A percentile compares a stretch with the other conserved stretches of the same genome.
Conservation (phyloP, 92 coral and sea anemone species). For the Bergia sp. region DNA sequence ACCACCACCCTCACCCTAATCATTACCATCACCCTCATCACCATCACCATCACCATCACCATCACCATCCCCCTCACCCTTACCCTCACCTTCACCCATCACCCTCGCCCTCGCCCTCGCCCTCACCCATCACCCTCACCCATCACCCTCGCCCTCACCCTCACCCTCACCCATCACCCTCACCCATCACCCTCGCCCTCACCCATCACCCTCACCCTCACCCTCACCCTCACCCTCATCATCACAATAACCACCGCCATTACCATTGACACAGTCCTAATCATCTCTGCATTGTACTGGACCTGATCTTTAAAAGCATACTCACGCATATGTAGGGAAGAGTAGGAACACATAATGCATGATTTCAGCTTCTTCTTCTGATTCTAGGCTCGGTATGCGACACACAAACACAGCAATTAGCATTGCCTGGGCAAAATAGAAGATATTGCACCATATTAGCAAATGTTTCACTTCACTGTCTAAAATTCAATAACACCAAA, state of each 20-base stretch:
- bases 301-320: not conserved
- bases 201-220: too few species aligned
- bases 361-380: constrained; percentile 71
- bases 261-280: not conserved
- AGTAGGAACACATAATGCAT: constrained; percentile 86
- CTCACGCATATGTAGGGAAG: constrained; percentile 95
- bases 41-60: too few species aligned
- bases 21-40: too few species aligned
- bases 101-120: too few species aligned
- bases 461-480: not conserved
- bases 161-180: not conserved
- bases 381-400: constrained; percentile 57
- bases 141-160: not conserved
- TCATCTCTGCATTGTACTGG: not conserved
- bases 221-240: not conserved
- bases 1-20: too few species aligned
- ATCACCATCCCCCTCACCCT: too few species aligned
- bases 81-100: not conserved
- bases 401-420: constrained; percentile 82
- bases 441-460: not conserved
- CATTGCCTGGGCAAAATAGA: constrained; percentile 62
- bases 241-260: not conserved
- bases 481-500: too few species aligned
- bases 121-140: too few species aligned
- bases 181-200: not conserved